Conservation (phyloP, 2,797 vertebrate genomes). For the Hipposideros larvatus region DNA sequence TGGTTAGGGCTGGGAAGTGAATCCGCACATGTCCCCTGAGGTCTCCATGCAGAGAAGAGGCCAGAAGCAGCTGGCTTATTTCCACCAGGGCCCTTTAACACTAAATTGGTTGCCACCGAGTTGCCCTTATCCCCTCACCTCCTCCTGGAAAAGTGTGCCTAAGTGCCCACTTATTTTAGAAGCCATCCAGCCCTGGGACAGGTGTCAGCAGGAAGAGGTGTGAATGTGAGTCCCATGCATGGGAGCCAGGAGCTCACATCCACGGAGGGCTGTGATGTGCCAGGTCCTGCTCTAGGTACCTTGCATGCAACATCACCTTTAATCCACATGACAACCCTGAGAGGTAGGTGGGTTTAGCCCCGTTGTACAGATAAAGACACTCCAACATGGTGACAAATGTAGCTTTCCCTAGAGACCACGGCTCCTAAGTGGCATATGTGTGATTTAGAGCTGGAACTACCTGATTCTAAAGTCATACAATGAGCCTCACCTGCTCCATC, state of each 20-base stretch:
- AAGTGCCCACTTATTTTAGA: neutral
- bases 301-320: neutral
- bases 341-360: no score
- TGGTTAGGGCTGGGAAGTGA: no score
- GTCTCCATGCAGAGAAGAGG: no score
- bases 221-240: fast-evolving
- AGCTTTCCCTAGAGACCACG: neutral
- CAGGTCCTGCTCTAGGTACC: no score
- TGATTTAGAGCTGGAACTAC: neutral
- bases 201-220: neutral
- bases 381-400: neutral
- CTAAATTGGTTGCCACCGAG: neutral
- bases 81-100: neutral
- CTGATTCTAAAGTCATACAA: neutral
- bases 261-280: neutral
- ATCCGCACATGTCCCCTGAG: neutral
- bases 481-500: neutral
- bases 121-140: neutral
- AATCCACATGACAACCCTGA: neutral
- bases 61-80: neutral
- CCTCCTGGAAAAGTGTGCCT: neutral
- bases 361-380: neutral
- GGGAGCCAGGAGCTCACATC: neutral
- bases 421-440: neutral
- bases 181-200: neutral